Conservation (phyloP, 2,888 invertebrate genomes). For the Tetragnatha montana region DNA sequence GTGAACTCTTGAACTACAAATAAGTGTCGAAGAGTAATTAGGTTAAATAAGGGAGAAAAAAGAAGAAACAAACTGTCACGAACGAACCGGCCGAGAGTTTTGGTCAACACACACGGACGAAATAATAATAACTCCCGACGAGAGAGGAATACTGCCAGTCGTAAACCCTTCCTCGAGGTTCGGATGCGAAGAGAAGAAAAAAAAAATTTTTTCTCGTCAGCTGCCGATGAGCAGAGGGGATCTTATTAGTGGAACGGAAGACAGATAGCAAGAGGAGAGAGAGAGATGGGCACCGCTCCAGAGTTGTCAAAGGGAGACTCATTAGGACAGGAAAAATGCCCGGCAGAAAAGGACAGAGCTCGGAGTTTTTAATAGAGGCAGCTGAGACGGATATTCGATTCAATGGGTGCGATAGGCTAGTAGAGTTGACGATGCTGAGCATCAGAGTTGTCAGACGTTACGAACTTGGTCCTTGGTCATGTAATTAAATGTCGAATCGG, state of each 20-base stretch:
- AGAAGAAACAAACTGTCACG: conserved; percentile 48
- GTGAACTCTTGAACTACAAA: conserved; percentile 27
- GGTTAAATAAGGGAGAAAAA: conserved; percentile 46
- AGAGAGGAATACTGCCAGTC: conserved; percentile 38
- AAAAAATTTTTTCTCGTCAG: conserved; percentile 7
- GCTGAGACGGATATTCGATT: background rate
- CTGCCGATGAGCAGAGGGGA: background rate
- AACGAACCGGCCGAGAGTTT: conserved; percentile 32
- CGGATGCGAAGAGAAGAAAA: too few relatives aligned
- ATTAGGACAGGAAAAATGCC: background rate
- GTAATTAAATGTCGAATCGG: too few relatives aligned
- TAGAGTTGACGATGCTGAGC: too few relatives aligned
- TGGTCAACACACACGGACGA: conserved; percentile 35
- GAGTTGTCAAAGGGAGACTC: background rate
- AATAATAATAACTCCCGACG: conserved; percentile 50
- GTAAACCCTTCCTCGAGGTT: conserved; percentile 33
- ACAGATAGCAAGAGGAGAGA: background rate
- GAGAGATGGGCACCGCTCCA: background rate
- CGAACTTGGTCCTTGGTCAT: too few relatives aligned
- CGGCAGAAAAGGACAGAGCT: background rate
- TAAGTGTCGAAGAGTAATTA: conserved; percentile 38
- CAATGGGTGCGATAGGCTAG: too few relatives aligned
- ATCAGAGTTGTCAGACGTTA: too few relatives aligned
- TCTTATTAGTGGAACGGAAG: conserved; percentile 1
- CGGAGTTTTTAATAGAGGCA: background rate